Evolutionary conservation across 2,888 invertebrate genomes (phyloP), one percentile per base, ranked within the genome.

Genomic region (Epirrhoe alternata): DNA sequence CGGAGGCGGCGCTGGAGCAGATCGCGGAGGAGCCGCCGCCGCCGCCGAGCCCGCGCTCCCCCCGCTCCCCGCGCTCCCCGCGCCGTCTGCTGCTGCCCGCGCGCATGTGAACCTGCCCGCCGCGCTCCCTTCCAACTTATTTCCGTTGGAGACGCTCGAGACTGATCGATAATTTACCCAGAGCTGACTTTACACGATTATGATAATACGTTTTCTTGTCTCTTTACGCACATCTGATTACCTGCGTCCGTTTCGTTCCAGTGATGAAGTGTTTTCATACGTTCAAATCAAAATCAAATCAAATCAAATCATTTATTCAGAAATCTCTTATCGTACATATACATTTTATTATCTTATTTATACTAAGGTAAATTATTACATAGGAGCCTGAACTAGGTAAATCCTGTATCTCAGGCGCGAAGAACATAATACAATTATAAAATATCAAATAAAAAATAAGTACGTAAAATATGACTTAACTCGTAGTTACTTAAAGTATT

Each of bases 21-120:
- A 96, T 96, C 57, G 93, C 94, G 16, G 96, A 96, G 81, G 96
- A 96, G 79, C 86, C 93, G 61, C 33, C 95, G 76, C 88, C 90
- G 49, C 95, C 96, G 0, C 95, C 12, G 42, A 10, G n/a, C 42
- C 8, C 42, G 42, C 42, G 42, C 38, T 7, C 2, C 38, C 6
- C 1, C 38, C 10, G 38, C 38, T 10, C 45, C 10, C 33, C 49
- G 17, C 47, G n/a, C 49, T 8, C 10, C 33, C 16, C 47, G 16
- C n/a, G 35, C 54, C 35, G 8, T n/a, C 16, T 17, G 38, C 38
- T 12, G 38, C 56, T 10, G 53, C 6, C 16, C 51, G 35, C 45
- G 14, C 49, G 35, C 30, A 47, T n/a, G 47, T 81, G 38, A 42
- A 12, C 35, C 35, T 2, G 10, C 38, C 38, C 3, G 10, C 35